A percentile compares a stretch with the other conserved stretches of the same genome.
phyloP scores from a whole-genome alignment of 2,888 invertebrate species.

The Drosophila neoperkinsi region DNA sequence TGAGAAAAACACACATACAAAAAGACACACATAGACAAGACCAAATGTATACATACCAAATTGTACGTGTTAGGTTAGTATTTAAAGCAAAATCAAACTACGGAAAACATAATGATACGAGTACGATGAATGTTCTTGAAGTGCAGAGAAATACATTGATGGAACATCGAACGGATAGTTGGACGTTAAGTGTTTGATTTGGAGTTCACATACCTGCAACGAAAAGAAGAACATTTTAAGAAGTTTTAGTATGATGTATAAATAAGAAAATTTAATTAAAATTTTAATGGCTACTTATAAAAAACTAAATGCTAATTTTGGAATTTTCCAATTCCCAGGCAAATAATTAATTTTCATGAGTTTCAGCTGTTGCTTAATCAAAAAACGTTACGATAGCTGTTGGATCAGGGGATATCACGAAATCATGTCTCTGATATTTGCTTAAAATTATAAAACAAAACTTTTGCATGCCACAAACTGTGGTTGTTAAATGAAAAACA shows the following conservation, averaged over 20 bases:
- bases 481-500: constrained; percentile 72
- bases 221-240: constrained; percentile 13
- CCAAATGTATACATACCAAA: constrained; percentile 15
- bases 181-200: background rate
- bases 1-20: constrained; percentile 21
- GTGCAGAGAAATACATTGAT: constrained; percentile 64
- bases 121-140: constrained; percentile 24
- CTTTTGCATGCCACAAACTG: constrained; percentile 64
- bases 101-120: constrained; percentile 30
- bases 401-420: constrained; percentile 15
- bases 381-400: constrained; percentile 3
- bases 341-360: background rate
- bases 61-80: constrained; percentile 30
- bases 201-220: constrained; percentile 46
- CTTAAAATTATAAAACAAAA: constrained; percentile 74
- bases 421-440: constrained; percentile 55
- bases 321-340: background rate
- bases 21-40: constrained; percentile 20
- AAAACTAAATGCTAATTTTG: background rate
- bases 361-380: background rate
- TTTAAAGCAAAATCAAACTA: constrained; percentile 46
- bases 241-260: background rate
- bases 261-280: background rate
- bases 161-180: constrained; percentile 54
- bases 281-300: background rate